These are phyloP conservation scores for Neolamprologus brichardi DNA, from an alignment of 2,113 vertebrate species.

Conservation along the genomic window DNA sequence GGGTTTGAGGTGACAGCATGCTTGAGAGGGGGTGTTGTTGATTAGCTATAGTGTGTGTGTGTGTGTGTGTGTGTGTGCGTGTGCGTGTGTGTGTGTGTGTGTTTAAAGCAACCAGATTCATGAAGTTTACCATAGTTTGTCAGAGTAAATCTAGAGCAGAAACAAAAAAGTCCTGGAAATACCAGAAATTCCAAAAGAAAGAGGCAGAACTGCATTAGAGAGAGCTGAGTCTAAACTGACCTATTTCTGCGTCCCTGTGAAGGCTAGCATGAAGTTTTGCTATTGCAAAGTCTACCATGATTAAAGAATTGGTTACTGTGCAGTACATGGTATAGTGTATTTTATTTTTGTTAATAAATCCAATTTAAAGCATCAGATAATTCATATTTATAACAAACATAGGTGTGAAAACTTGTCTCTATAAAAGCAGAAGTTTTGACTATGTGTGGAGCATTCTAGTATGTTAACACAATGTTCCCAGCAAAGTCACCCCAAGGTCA, in stretches of 20 bases:
- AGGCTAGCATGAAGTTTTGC: neutral
- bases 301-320: neutral
- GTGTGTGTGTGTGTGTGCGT: neutral
- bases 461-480: neutral
- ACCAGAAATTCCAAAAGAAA: neutral
- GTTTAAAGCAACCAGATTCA: conserved; percentile 3
- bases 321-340: neutral
- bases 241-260: neutral
- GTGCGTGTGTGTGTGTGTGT: neutral
- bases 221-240: neutral
- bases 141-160: neutral
- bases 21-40: neutral
- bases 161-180: neutral
- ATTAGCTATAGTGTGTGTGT: neutral
- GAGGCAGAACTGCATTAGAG: neutral
- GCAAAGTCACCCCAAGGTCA: neutral
- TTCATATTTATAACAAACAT: neutral
- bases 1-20: neutral
- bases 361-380: neutral
- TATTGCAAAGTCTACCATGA: neutral
- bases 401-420: neutral
- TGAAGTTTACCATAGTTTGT: conserved; percentile 27
- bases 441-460: neutral
- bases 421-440: neutral
- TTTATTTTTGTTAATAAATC: neutral